Conservation (phyloP, 1,140 invertebrate species). For the Ericerus pela region DNA sequence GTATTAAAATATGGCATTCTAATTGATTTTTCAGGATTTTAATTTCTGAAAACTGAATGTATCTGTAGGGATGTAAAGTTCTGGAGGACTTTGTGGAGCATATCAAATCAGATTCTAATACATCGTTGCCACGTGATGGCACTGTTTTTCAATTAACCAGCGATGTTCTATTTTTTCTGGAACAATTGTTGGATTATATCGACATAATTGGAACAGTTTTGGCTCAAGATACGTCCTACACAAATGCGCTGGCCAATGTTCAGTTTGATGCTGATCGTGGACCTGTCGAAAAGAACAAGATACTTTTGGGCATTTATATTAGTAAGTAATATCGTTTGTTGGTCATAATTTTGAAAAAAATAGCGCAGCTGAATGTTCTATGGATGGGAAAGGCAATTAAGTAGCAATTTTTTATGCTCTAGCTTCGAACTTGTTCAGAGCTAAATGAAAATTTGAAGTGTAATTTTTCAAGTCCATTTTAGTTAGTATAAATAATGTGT, state of each 20-base stretch:
- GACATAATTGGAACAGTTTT: slow-evolving; percentile 55
- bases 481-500: too few species aligned
- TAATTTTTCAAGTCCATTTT: too few species aligned
- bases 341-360: not conserved
- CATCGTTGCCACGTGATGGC: slow-evolving; percentile 79
- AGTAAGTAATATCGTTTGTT: slow-evolving; percentile 35
- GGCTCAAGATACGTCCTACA: slow-evolving; percentile 42
- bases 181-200: slow-evolving; percentile 63
- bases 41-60: not conserved
- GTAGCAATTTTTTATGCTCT: too few species aligned
- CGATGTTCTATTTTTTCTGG: slow-evolving; percentile 77
- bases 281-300: slow-evolving; percentile 22
- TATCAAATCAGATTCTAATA: slow-evolving; percentile 65
- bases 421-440: too few species aligned
- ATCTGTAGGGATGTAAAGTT: slow-evolving; percentile 58
- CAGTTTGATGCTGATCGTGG: slow-evolving; percentile 32
- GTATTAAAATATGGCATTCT: slow-evolving; percentile 21
- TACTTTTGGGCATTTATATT: slow-evolving; percentile 57
- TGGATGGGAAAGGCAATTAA: too few species aligned
- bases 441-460: too few species aligned
- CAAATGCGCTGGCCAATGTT: slow-evolving; percentile 32
- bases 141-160: slow-evolving; percentile 91
- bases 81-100: slow-evolving; percentile 87
- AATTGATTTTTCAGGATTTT: not conserved
- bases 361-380: not conserved